phyloP scores from a whole-genome alignment of 2,113 vertebrate genomes.

The Cynopterus brachyotis region DNA sequence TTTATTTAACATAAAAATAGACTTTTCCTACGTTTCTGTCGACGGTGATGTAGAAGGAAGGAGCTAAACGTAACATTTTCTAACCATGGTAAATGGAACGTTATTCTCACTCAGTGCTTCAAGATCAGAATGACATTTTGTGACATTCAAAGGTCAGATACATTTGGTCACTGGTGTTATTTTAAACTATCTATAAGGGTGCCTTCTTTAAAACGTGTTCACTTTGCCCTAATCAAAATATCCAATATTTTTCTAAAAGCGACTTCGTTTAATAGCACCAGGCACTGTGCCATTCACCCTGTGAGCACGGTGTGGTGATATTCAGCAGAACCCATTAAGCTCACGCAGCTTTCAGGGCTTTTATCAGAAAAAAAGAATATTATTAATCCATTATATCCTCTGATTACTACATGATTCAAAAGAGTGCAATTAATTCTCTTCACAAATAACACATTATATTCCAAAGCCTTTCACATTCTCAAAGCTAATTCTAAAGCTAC shows the following conservation, averaged over 20 bases:
- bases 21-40: not conserved
- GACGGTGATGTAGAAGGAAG: not conserved
- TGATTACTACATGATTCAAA: not conserved
- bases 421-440: not conserved
- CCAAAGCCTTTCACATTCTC: not conserved
- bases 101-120: not conserved
- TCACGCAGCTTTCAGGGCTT: not conserved
- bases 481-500: not conserved
- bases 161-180: constrained; percentile 26
- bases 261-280: not conserved
- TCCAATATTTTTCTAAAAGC: not conserved
- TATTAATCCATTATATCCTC: not conserved
- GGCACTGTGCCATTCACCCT: not conserved
- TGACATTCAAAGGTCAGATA: constrained; percentile 54
- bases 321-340: not conserved
- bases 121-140: constrained; percentile 48
- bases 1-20: not conserved
- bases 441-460: not conserved
- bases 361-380: not conserved
- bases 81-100: not conserved
- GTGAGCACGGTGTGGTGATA: not conserved
- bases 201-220: constrained; percentile 5
- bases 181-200: constrained; percentile 21
- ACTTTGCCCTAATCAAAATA: constrained; percentile 28
- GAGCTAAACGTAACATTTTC: not conserved